These are phyloP conservation scores for Pseudochaenichthys georgianus DNA, from an alignment of 2,797 vertebrate genomes.

Conservation along the genomic window DNA sequence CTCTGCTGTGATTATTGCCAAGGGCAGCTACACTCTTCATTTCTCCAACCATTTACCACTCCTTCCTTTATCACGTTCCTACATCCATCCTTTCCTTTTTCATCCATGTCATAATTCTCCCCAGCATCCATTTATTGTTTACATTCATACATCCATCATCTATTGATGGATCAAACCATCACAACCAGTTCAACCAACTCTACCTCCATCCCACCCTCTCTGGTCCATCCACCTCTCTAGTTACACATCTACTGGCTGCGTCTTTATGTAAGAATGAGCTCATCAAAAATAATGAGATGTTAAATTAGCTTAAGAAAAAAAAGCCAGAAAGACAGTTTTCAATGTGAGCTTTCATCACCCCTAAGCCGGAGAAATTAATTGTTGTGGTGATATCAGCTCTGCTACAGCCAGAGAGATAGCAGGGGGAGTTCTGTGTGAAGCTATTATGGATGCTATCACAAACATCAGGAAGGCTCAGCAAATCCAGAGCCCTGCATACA, in stretches of 20 bases:
- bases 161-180: slow-evolving; percentile 18
- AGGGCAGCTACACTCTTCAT: too few relatives aligned
- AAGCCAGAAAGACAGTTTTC: slow-evolving; percentile 73
- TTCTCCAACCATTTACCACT: neutral
- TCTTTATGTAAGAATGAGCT: slow-evolving; percentile 56
- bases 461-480: slow-evolving; percentile 83
- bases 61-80: slow-evolving; percentile 2
- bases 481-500: slow-evolving; percentile 62
- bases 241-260: slow-evolving; percentile 25
- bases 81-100: slow-evolving; percentile 23
- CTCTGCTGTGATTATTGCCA: too few relatives aligned
- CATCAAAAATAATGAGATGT: slow-evolving; percentile 73
- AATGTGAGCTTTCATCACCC: slow-evolving; percentile 77
- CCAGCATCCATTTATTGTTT: slow-evolving; percentile 10
- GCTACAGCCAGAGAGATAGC: slow-evolving; percentile 77
- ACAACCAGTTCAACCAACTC: slow-evolving; percentile 33
- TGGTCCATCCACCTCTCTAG: slow-evolving; percentile 7
- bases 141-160: slow-evolving; percentile 20
- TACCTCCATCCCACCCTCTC: slow-evolving; percentile 1
- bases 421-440: slow-evolving; percentile 70
- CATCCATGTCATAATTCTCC: slow-evolving; percentile 12
- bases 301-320: slow-evolving; percentile 72
- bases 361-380: slow-evolving; percentile 80
- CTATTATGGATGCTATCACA: slow-evolving; percentile 81
- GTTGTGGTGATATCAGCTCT: slow-evolving; percentile 80